phyloP scores from a whole-genome alignment of 2,113 vertebrate species.

The Mus pahari region DNA sequence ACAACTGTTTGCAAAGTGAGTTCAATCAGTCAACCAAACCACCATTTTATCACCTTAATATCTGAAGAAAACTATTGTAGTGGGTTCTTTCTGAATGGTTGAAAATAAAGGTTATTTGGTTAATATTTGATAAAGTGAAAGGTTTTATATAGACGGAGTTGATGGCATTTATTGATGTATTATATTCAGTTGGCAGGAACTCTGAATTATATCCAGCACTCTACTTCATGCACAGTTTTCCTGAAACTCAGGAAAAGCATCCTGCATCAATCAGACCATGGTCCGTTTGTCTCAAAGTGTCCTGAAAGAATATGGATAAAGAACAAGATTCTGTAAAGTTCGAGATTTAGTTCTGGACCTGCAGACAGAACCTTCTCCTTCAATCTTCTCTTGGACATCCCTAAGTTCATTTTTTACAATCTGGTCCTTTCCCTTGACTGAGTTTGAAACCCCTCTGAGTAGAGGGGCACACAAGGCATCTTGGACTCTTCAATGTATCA shows the following conservation, averaged over 20 bases:
- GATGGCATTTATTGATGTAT: neutral
- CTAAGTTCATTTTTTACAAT: neutral
- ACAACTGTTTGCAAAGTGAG: conserved; percentile 49
- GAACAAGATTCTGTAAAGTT: neutral
- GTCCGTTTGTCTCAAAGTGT: neutral
- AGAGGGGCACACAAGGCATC: neutral
- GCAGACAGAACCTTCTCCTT: neutral
- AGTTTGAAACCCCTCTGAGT: neutral
- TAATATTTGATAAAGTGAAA: conserved; percentile 27
- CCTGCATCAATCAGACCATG: neutral
- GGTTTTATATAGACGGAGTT: conserved; percentile 7
- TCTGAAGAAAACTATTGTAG: conserved; percentile 26
- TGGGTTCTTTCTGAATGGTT: conserved; percentile 24
- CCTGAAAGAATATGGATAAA: neutral
- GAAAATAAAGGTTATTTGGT: conserved; percentile 45
- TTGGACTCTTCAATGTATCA: neutral
- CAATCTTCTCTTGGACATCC: neutral
- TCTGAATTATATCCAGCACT: neutral
- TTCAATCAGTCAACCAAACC: conserved; percentile 3
- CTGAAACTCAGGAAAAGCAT: conserved; percentile 11
- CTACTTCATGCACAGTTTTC: neutral
- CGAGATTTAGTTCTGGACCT: neutral
- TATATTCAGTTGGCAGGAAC: neutral
- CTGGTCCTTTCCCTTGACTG: neutral
- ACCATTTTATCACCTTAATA: conserved; percentile 41